These are phyloP conservation scores for Avahi laniger DNA, from an alignment of 2,797 vertebrate genomes.

Conservation along the genomic window DNA sequence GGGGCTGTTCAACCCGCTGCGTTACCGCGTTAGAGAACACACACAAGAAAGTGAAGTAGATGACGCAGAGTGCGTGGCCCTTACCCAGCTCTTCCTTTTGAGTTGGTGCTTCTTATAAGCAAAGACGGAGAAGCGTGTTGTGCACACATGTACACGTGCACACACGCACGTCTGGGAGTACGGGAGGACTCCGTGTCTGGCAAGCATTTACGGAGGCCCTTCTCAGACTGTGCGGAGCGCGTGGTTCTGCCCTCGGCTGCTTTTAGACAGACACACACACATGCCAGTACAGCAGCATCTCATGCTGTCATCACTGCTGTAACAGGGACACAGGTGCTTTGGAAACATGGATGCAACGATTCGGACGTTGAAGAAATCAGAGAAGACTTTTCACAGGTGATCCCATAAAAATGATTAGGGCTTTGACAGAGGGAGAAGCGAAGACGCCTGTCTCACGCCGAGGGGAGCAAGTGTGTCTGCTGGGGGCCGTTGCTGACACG, in stretches of 20 bases:
- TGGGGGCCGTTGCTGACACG: background rate
- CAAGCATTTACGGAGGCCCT: fast-evolving
- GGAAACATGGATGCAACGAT: background rate
- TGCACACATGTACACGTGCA: fast-evolving
- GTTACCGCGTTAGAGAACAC: background rate
- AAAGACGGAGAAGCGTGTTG: background rate
- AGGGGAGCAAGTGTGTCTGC: background rate
- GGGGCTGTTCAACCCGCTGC: background rate
- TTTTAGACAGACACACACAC: background rate
- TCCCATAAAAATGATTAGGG: background rate
- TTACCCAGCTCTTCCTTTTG: background rate
- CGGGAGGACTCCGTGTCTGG: background rate
- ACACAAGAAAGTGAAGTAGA: background rate
- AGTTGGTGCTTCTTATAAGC: background rate
- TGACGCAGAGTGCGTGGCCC: fast-evolving
- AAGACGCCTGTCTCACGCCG: background rate
- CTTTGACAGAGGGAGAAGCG: background rate
- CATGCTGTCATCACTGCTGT: background rate
- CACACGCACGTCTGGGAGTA: fast-evolving
- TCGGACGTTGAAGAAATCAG: background rate
- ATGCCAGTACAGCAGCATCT: background rate
- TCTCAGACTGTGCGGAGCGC: background rate
- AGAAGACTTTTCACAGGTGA: background rate
- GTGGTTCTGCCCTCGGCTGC: too few relatives aligned
- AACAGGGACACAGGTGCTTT: background rate